Evolutionary conservation across 2,888 invertebrate genomes (phyloP), one percentile per base, ranked within the genome.

Genomic region (Caenorhabditis sp.): DNA sequence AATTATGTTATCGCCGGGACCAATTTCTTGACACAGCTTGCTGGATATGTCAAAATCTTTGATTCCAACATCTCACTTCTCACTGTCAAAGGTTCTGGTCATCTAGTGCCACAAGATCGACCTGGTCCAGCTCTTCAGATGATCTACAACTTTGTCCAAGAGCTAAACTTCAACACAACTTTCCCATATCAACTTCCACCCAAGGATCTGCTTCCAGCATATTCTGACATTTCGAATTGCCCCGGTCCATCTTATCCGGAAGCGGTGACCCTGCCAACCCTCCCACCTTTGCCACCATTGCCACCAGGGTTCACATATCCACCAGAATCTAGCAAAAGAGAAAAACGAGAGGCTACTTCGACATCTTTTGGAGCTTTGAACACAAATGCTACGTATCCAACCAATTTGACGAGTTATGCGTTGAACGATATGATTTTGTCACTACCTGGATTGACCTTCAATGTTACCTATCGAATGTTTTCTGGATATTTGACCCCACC

Each of bases 31-130:
- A 54, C 69, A 26, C 69, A 71, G 26, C 51, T 71, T 55, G 73
- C 70, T 24, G 77, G 77, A 61, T 77, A 66, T 36, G 49, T 68
- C 0, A 70, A 75, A 53, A 62, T 69, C 24, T 43, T 43, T 36
- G 36, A 1, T 21, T 55, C 54, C 4, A 70, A 73, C 24, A n/a
- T 84, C 23, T 71, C 77, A 43, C 62, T 84, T 24, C 63, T 81
- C 3, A 84, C 84, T 0, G 82, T 84, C 4, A 84, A 84, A 66
- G 83, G 79, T 61, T 93, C 93, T 10, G 94, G 94, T 0, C 93
- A 94, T 84, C 92, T 93, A 92, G 93, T 93, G 8, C 93, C 93
- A 0, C 90, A 90, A 37, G 93, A 94, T 89, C 93, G 93, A 86
- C 93, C 93, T 0, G 91, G 92, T 82, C 92, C 92, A 92, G 92